Percentiles rank a stretch among this genome's conserved stretches.
Conservation (phyloP, 2,797 vertebrate genomes). For the Acanthurus leucopareius region DNA sequence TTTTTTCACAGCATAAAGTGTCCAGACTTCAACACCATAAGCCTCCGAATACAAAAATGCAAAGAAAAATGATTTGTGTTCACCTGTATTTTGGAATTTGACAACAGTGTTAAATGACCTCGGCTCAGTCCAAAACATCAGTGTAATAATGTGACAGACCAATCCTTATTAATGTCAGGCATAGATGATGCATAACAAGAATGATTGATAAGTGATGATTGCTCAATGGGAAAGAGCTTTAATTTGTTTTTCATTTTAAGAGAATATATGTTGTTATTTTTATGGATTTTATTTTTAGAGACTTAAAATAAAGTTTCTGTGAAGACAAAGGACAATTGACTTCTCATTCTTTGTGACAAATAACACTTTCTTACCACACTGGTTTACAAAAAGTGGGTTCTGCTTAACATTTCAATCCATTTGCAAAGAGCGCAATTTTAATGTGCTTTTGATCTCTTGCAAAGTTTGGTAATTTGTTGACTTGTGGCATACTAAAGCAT, state of each 20-base stretch:
- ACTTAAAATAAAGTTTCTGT: slow-evolving; percentile 74
- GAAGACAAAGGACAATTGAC: slow-evolving; percentile 30
- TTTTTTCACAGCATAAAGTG: slow-evolving; percentile 7
- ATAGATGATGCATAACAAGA: slow-evolving; percentile 33
- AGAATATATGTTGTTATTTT: slow-evolving; percentile 73
- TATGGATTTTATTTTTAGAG: slow-evolving; percentile 72
- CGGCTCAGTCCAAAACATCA: slow-evolving; percentile 20
- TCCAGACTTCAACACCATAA: neutral
- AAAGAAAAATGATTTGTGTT: neutral
- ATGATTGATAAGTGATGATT: slow-evolving; percentile 27
- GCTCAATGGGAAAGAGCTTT: slow-evolving; percentile 68
- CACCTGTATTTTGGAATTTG: slow-evolving; percentile 23
- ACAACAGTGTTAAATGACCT: slow-evolving; percentile 22
- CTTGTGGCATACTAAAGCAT: neutral
- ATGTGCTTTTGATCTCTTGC: neutral
- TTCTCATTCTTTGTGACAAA: slow-evolving; percentile 24
- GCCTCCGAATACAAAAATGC: neutral
- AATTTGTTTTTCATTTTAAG: slow-evolving; percentile 50
- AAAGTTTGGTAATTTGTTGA: slow-evolving; percentile 2
- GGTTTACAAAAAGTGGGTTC: neutral
- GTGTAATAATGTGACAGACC: slow-evolving; percentile 19
- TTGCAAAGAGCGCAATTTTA: neutral
- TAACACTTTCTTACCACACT: neutral
- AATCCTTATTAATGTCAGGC: slow-evolving; percentile 1
- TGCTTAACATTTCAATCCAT: neutral